A percentile compares a stretch with the other conserved stretches of the same genome.
Evolutionary conservation across 2,113 vertebrate species (phyloP).

Genomic region (Synodontis membranacea): DNA sequence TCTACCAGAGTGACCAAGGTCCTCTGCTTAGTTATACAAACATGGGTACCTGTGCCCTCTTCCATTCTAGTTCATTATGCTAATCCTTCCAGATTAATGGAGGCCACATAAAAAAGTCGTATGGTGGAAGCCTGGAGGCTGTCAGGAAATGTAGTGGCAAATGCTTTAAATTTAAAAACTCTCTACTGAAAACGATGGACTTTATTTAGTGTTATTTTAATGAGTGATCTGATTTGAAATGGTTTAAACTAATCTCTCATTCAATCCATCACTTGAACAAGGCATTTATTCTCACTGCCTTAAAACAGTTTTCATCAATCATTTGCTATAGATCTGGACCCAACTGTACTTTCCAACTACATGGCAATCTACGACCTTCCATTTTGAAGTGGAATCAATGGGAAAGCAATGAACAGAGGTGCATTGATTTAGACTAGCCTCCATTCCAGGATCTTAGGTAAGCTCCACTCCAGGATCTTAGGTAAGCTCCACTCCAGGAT

Average conservation of each 20-base stretch:
- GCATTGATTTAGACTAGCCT: not conserved
- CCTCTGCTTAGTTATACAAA: not conserved
- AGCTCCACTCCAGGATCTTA: no score
- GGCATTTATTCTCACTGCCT: not conserved
- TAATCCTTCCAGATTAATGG: not conserved
- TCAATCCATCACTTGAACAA: not conserved
- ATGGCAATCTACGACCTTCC: not conserved
- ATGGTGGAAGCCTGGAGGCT: not conserved
- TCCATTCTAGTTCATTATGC: not conserved
- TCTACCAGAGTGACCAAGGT: not conserved
- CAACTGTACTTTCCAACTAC: not conserved
- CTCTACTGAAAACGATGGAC: not conserved
- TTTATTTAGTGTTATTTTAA: not conserved
- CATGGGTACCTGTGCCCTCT: not conserved
- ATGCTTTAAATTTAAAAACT: not conserved
- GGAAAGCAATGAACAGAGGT: not conserved
- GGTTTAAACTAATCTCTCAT: not conserved
- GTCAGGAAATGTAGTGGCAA: not conserved
- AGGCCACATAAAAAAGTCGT: not conserved
- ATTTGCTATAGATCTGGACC: not conserved
- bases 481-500: no score
- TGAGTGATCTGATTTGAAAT: not conserved
- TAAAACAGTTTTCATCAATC: not conserved
- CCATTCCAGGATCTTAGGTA: no score
- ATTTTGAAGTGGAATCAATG: not conserved